A percentile compares a stretch with the other conserved stretches of the same genome.
Conservation (phyloP, 2,113 vertebrate genomes). For the Vanacampus margaritifer region DNA sequence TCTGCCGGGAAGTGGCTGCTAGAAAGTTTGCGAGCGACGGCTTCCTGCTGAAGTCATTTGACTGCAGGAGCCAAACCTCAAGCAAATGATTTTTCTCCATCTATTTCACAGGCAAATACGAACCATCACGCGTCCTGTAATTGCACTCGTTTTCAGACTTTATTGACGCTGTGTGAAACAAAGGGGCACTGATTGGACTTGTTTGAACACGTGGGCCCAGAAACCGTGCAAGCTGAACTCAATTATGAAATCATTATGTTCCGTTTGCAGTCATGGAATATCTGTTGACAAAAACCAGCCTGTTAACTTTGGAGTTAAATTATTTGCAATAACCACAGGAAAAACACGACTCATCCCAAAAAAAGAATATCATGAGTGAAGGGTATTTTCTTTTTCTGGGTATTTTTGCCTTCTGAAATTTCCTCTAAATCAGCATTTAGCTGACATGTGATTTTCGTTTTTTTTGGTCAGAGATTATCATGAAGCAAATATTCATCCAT, state of each 20-base stretch:
- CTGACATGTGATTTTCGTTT: neutral
- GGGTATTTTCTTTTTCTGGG: constrained; percentile 1
- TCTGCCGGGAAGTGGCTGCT: constrained; percentile 35
- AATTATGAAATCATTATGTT: constrained; percentile 35
- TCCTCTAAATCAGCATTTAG: neutral
- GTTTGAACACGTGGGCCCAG: constrained; percentile 8
- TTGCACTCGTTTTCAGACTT: constrained; percentile 34
- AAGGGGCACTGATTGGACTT: constrained; percentile 9
- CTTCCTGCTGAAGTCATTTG: constrained; percentile 57
- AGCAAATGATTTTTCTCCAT: constrained; percentile 52
- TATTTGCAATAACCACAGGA: constrained; percentile 14
- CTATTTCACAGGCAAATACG: constrained; percentile 57
- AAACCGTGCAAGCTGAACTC: constrained; percentile 23
- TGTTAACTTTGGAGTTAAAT: constrained; percentile 25
- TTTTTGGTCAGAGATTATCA: neutral
- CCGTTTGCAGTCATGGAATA: constrained; percentile 8
- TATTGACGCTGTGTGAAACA: constrained; percentile 26
- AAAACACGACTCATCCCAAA: neutral
- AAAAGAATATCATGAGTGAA: constrained; percentile 10
- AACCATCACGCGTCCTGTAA: constrained; percentile 45
- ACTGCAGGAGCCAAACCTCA: constrained; percentile 38
- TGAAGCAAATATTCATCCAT: neutral
- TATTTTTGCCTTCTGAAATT: constrained; percentile 9
- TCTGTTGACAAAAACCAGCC: neutral
- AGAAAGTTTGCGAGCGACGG: constrained; percentile 54